phyloP scores from a whole-genome alignment of 2,888 invertebrate species.

The Oscheius sp. region DNA sequence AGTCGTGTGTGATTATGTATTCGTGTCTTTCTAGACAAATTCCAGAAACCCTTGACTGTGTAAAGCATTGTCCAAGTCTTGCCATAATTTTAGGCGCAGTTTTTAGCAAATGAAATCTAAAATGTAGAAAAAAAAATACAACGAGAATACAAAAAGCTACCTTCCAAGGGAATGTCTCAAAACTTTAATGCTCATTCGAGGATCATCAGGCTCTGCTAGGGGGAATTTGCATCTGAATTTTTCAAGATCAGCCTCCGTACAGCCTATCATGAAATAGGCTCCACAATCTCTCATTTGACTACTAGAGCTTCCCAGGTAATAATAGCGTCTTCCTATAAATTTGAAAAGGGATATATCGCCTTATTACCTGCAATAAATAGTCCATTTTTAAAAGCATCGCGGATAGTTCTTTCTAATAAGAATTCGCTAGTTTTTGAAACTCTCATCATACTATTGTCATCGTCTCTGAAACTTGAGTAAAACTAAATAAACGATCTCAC shows the following conservation, averaged over 20 bases:
- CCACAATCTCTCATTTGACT: conserved; percentile 33
- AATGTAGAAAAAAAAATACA: conserved; percentile 1
- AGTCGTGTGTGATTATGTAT: conserved; percentile 12
- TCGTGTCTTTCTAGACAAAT: conserved; percentile 16
- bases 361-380: conserved; percentile 57
- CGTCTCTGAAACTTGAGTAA: conserved; percentile 37
- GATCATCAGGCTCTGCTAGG: not conserved
- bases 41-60: conserved; percentile 52
- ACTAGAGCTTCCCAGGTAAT: conserved; percentile 29
- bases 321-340: conserved; percentile 13
- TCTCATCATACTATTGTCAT: conserved; percentile 52
- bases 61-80: conserved; percentile 71
- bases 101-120: conserved; percentile 59
- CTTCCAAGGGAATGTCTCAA: conserved; percentile 19
- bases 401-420: conserved; percentile 54
- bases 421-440: conserved; percentile 41
- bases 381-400: conserved; percentile 47
- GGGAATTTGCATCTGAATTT: not conserved
- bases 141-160: not conserved
- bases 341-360: not conserved
- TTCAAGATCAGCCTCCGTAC: not conserved
- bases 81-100: conserved; percentile 71
- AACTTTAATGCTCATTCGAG: conserved; percentile 8
- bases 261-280: conserved; percentile 27
- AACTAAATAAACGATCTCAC: conserved; percentile 1